These are phyloP conservation scores for Eulemur mongoz DNA, from an alignment of 2,797 vertebrate species.

Conservation along the genomic window DNA sequence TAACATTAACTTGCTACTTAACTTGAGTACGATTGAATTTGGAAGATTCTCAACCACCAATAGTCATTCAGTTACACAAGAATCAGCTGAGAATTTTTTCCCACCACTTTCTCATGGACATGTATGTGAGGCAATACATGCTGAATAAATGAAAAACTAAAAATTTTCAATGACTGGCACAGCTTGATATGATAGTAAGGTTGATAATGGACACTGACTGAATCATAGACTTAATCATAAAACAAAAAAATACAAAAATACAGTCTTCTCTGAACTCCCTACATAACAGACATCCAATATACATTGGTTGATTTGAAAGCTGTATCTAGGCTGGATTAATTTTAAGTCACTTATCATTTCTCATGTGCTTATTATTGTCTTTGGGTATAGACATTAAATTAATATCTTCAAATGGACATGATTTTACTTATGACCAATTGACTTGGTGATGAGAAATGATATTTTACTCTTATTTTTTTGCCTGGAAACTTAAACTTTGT, in stretches of 20 bases:
- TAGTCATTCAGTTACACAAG: neutral
- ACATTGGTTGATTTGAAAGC: neutral
- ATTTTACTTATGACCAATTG: neutral
- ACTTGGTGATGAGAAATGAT: neutral
- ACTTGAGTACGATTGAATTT: neutral
- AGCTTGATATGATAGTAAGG: neutral
- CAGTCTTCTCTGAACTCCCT: neutral
- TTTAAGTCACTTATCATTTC: conserved; percentile 3
- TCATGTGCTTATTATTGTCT: neutral
- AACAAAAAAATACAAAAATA: neutral
- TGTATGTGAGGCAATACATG: neutral
- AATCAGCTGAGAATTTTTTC: neutral
- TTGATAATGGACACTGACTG: neutral
- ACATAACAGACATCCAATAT: neutral
- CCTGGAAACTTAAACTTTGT: conserved; percentile 49
- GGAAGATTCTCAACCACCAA: conserved; percentile 3
- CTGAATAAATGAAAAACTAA: neutral
- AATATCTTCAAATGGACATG: neutral
- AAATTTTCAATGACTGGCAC: neutral
- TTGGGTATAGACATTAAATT: neutral
- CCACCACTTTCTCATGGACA: neutral
- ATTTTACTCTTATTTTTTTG: conserved; percentile 29
- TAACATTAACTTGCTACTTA: conserved; percentile 17
- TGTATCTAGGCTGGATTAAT: neutral
- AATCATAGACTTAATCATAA: neutral